Evolutionary conservation across 2,888 invertebrate species (phyloP), one percentile per base, ranked within the genome.

Genomic region (Dryobotodes eremita): DNA sequence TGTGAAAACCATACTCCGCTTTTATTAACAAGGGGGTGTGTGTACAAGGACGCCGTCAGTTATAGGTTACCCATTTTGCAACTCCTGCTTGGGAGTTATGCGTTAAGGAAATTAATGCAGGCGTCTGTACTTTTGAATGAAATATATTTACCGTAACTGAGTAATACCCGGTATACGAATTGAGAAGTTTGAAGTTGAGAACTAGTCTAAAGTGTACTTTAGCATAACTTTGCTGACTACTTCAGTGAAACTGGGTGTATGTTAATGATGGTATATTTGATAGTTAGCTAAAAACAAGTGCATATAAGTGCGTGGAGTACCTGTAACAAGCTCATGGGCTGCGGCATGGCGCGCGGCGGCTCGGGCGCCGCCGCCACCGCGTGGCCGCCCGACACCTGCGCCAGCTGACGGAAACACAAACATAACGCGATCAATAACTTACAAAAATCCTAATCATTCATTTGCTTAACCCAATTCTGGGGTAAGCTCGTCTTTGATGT

Each of bases 341-440:
- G 95, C 82, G 92, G 91, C 69, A n/a, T n/a, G n/a, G n/a, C n/a
- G 8, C 86, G 90, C 94, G 85, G 74, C 64, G 85, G 89, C 82
- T 93, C 94, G 3, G 97, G 97, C 46, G 97, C 95, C 72, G 98
- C 97, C 82, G 98, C 95, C 80, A 97, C 97, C 82, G 97, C 97
- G 93, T 98, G 98, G 20, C 98, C 98, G 89, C 97, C 98, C 69
- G 97, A 97, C 88, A 98, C 97, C 94, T 98, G 98, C 93, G 98
- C 98, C 95, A 98, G 92, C 98, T 98, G 91, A 36, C 4, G 13
- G 15, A 71, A 4, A 59, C 13, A 65, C 11, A 48, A 0, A 13
- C 50, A 53, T 17, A 53, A 17, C 15, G 4, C 17, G 6, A 20
- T 7, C 6, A 20, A 53, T 53, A 20, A 20, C 53, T 20, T 20